phyloP scores from a whole-genome alignment of 2,797 vertebrate genomes.

The Ctenopoma kingsleyae region DNA sequence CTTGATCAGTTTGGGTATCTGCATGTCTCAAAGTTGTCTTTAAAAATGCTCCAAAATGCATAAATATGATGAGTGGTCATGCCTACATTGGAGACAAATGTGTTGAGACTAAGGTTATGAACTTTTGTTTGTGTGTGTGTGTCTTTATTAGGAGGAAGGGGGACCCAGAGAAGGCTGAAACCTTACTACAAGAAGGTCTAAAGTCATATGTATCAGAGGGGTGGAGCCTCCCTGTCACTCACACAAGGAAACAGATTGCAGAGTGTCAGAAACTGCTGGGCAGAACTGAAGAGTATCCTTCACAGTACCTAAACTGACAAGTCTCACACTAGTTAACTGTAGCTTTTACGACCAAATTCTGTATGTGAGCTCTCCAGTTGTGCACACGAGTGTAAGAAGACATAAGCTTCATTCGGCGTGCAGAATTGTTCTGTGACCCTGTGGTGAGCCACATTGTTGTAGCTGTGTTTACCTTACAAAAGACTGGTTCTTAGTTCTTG shows the following conservation, averaged over 20 bases:
- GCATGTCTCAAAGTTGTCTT: not conserved
- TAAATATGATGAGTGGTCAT: not conserved
- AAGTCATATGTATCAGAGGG: constrained; percentile 93
- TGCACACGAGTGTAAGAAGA: no score
- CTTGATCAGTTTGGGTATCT: not conserved
- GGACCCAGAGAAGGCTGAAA: constrained; percentile 91
- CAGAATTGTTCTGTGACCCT: not conserved
- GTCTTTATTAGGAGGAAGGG: constrained; percentile 89
- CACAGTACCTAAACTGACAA: not conserved
- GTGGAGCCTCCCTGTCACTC: constrained; percentile 93
- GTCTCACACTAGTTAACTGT: not conserved
- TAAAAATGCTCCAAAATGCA: not conserved
- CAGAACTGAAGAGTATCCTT: constrained; percentile 96
- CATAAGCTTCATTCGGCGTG: not conserved
- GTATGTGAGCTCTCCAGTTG: not conserved
- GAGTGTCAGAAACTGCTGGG: constrained; percentile 94
- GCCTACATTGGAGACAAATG: no score
- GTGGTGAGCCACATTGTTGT: not conserved
- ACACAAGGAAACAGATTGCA: constrained; percentile 94
- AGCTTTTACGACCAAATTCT: not conserved
- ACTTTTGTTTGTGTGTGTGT: no score
- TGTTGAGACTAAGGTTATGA: no score
- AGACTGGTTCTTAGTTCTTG: not conserved
- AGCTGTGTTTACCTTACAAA: not conserved
- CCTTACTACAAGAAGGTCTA: constrained; percentile 92